These are phyloP conservation scores for Hemiprocne comata DNA, from an alignment of 2,113 vertebrate species.

Conservation along the genomic window DNA sequence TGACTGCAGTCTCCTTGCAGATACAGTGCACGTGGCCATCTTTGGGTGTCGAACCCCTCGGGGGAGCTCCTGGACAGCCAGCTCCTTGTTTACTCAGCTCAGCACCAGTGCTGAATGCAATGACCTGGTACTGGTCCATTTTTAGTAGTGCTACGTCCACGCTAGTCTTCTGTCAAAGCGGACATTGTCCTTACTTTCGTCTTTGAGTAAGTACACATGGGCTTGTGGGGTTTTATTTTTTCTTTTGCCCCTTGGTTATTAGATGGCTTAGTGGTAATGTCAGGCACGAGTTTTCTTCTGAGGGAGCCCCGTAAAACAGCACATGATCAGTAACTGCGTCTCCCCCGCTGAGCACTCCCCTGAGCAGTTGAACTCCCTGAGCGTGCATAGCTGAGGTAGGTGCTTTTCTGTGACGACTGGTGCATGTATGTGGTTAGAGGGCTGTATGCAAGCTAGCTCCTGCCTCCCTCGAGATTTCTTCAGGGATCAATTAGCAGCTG, in stretches of 20 bases:
- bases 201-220: background rate
- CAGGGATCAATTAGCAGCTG: accelerated
- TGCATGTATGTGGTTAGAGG: background rate
- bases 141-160: background rate
- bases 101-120: background rate
- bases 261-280: background rate
- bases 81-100: background rate
- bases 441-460: background rate
- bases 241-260: background rate
- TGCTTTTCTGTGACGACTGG: accelerated
- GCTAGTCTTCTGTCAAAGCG: background rate
- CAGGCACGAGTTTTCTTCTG: background rate
- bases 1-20: constrained; percentile 57
- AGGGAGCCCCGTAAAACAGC: background rate
- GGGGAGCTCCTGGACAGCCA: background rate
- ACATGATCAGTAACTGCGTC: accelerated
- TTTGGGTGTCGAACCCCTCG: accelerated
- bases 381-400: accelerated
- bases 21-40: background rate
- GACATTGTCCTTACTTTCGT: background rate
- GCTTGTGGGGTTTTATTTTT: background rate
- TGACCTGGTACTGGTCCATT: background rate
- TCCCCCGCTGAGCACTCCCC: background rate
- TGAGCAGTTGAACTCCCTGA: accelerated
- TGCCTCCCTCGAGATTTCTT: background rate